phyloP scores from a whole-genome alignment of 2,113 vertebrate species.

The Clarias batrachus region DNA sequence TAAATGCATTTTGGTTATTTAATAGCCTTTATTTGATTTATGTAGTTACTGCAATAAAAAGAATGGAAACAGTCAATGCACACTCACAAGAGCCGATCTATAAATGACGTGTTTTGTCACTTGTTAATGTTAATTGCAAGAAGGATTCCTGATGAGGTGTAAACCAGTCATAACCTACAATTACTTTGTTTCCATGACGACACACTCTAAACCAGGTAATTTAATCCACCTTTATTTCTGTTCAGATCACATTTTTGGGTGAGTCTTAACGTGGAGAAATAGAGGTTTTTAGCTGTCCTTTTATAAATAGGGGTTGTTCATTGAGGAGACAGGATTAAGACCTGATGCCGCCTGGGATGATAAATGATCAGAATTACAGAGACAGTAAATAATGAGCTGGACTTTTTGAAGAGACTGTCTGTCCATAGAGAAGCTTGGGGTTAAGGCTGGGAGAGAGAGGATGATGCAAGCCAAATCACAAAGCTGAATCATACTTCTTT shows the following conservation, averaged over 20 bases:
- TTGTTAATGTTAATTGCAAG: not conserved
- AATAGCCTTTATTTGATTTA: not conserved
- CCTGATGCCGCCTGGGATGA: slow-evolving; percentile 37
- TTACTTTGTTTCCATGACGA: not conserved
- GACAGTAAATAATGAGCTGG: slow-evolving; percentile 43
- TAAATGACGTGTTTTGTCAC: not conserved
- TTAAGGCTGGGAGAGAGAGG: slow-evolving; percentile 3
- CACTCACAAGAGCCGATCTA: not conserved
- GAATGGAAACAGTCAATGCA: not conserved
- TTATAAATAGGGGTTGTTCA: slow-evolving; percentile 42
- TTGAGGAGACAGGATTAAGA: slow-evolving; percentile 34
- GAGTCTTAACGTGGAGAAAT: not conserved
- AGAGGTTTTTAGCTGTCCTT: slow-evolving; percentile 24
- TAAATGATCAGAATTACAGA: slow-evolving; percentile 54
- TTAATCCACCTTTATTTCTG: not conserved
- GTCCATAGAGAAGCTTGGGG: not conserved
- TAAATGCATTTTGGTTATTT: not conserved
- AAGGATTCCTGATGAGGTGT: not conserved
- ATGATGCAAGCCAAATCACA: not conserved
- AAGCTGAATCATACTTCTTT: not conserved
- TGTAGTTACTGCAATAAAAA: not conserved
- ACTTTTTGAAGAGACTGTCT: not conserved
- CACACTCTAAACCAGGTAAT: not conserved
- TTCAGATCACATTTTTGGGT: slow-evolving; percentile 8
- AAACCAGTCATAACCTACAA: not conserved